phyloP scores from a whole-genome alignment of 2,113 vertebrate species.

The Etheostoma spectabile region DNA sequence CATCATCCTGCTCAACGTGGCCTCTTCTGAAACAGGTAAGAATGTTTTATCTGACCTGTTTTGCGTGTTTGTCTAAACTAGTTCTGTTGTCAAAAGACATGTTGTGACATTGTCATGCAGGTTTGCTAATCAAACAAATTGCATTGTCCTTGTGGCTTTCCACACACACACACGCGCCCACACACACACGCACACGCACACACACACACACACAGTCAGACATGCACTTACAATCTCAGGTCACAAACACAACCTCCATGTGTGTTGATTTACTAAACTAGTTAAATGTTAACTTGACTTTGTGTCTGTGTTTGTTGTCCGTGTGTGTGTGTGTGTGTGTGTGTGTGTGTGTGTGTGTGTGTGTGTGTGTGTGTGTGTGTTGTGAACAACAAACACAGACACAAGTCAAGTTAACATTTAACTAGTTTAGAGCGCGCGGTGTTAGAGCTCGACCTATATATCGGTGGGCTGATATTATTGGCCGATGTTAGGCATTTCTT shows the following conservation, averaged over 20 bases:
- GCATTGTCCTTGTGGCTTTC: constrained; percentile 37
- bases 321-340: constrained; percentile 24
- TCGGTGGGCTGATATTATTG: too few species aligned
- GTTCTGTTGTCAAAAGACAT: constrained; percentile 23
- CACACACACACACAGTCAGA: constrained; percentile 34
- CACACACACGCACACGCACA: constrained; percentile 9
- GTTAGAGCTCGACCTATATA: too few species aligned
- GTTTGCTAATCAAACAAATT: constrained; percentile 60
- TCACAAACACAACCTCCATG: constrained; percentile 17
- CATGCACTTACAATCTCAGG: constrained; percentile 27
- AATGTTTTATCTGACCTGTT: constrained; percentile 5
- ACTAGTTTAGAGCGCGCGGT: too few species aligned
- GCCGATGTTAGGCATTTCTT: too few species aligned
- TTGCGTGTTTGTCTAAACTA: constrained; percentile 37
- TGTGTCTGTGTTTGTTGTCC: constrained; percentile 51
- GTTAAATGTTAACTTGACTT: constrained; percentile 75
- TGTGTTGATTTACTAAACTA: constrained; percentile 64
- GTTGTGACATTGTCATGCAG: neutral
- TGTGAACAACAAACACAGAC: too few species aligned
- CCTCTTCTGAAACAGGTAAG: constrained; percentile 68
- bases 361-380: too few species aligned
- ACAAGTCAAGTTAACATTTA: too few species aligned
- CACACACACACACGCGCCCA: constrained; percentile 29
- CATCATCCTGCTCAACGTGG: neutral
- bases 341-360: neutral